Evolutionary conservation across 2,888 invertebrate genomes (phyloP).

Genomic region (Mesochorus sp.): DNA sequence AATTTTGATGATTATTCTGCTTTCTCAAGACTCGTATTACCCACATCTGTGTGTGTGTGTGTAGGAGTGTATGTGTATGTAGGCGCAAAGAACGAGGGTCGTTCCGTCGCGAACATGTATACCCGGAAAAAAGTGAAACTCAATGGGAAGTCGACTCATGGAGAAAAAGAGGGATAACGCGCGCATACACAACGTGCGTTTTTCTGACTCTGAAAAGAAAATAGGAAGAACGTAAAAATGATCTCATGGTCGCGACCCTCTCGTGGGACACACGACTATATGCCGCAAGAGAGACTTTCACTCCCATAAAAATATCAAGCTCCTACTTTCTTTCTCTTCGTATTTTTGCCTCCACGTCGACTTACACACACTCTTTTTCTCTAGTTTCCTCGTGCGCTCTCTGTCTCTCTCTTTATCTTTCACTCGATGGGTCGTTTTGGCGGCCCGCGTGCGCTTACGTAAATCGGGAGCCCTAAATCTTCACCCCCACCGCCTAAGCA

Average conservation of each 20-base stretch:
- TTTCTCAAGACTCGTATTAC: too few species aligned
- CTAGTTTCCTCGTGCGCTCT: background rate
- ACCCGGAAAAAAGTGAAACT: slow-evolving; percentile 77
- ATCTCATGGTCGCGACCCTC: slow-evolving; percentile 75
- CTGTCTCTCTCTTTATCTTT: slow-evolving; percentile 1
- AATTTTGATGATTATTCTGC: too few species aligned
- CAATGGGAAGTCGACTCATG: slow-evolving; percentile 69
- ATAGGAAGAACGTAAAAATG: slow-evolving; percentile 71
- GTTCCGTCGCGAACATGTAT: slow-evolving; percentile 44
- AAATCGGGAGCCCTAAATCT: slow-evolving; percentile 77
- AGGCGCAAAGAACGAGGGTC: slow-evolving; percentile 47
- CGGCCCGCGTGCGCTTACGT: slow-evolving; percentile 72
- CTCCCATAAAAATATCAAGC: slow-evolving; percentile 80
- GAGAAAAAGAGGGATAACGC: background rate
- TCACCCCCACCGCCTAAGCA: slow-evolving; percentile 65
- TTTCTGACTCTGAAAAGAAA: slow-evolving; percentile 75
- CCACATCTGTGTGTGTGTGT: too few species aligned
- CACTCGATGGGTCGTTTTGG: slow-evolving; percentile 23
- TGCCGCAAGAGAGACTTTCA: slow-evolving; percentile 75
- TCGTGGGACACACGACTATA: slow-evolving; percentile 60
- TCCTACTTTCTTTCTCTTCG: slow-evolving; percentile 62
- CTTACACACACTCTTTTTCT: slow-evolving; percentile 10
- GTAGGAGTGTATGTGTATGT: too few species aligned
- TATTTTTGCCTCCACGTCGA: slow-evolving; percentile 26
- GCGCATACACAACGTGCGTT: slow-evolving; percentile 63